These are phyloP conservation scores for Notechis scutatus DNA, from an alignment of 2,113 vertebrate genomes.

Conservation along the genomic window DNA sequence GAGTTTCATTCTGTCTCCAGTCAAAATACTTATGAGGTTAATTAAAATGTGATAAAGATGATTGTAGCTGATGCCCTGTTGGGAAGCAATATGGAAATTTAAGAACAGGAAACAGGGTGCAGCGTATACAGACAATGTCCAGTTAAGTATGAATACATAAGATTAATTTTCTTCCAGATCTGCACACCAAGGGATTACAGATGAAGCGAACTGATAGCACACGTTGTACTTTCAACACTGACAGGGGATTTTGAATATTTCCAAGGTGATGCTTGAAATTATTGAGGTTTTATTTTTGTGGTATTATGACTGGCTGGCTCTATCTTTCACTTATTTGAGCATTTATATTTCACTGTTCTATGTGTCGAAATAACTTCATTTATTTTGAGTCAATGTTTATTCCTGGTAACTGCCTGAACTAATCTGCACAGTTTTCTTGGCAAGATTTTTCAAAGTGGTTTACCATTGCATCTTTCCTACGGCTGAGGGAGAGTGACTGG, in stretches of 20 bases:
- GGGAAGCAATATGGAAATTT: background rate
- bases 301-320: background rate
- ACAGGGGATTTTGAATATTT: background rate
- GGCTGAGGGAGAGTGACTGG: background rate
- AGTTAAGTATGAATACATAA: background rate
- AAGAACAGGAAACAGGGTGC: background rate
- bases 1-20: background rate
- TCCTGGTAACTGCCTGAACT: background rate
- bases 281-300: background rate
- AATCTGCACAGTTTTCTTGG: background rate
- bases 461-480: background rate
- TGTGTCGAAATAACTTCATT: background rate
- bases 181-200: background rate
- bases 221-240: background rate
- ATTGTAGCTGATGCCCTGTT: background rate
- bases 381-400: background rate
- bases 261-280: background rate
- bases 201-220: background rate
- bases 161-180: background rate
- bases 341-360: background rate
- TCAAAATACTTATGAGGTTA: background rate
- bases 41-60: constrained; percentile 17
- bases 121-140: background rate
- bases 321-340: background rate
- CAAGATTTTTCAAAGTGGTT: background rate